Percentiles rank a stretch among this genome's conserved stretches.
These are phyloP conservation scores for Sceloporus undulatus DNA, from an alignment of 2,113 vertebrate species.

Conservation along the genomic window DNA sequence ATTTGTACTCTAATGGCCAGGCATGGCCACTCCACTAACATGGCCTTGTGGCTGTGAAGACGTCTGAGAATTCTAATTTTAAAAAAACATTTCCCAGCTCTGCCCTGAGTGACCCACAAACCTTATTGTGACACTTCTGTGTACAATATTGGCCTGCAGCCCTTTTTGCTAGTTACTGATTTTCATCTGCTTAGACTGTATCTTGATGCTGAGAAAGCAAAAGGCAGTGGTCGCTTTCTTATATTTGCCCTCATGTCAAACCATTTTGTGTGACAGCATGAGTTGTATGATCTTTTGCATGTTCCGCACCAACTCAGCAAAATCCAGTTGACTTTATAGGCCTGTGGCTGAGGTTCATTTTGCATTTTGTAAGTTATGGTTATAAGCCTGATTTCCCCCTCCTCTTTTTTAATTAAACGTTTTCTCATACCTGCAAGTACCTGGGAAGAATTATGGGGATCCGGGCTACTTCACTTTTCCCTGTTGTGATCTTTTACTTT, in stretches of 20 bases:
- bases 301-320: slow-evolving; percentile 16
- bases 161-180: too few relatives aligned
- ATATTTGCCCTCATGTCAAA: not conserved
- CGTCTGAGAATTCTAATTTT: too few relatives aligned
- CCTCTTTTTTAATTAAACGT: slow-evolving; percentile 64
- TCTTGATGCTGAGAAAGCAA: not conserved
- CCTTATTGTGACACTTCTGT: too few relatives aligned
- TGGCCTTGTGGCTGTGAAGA: too few relatives aligned
- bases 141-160: too few relatives aligned
- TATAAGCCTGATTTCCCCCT: slow-evolving; percentile 20
- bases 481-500: slow-evolving; percentile 77
- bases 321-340: slow-evolving; percentile 4
- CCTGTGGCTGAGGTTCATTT: not conserved
- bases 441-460: slow-evolving; percentile 80
- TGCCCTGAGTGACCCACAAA: too few relatives aligned
- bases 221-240: too few relatives aligned
- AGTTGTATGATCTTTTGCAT: not conserved
- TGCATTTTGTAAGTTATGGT: not conserved
- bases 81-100: too few relatives aligned
- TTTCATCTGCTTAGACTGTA: not conserved
- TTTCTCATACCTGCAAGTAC: slow-evolving; percentile 77
- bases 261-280: not conserved
- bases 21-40: too few relatives aligned
- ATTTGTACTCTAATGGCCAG: too few relatives aligned
- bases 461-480: slow-evolving; percentile 75